A percentile compares a stretch with the other conserved stretches of the same genome.
These are phyloP conservation scores for Meda fulgida DNA, from an alignment of 2,797 vertebrate species.

Conservation along the genomic window DNA sequence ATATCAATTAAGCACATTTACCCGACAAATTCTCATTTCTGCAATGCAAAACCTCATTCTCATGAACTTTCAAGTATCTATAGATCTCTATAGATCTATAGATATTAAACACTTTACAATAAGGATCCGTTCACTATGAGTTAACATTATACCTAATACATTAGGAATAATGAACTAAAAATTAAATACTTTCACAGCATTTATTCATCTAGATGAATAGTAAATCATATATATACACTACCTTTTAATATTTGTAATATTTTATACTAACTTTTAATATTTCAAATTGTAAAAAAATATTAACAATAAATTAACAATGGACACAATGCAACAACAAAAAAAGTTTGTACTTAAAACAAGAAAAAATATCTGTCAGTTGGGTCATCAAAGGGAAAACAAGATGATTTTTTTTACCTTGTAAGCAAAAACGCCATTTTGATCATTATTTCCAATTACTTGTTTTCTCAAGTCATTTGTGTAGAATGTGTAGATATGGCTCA, in stretches of 20 bases:
- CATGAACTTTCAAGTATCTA: too few relatives aligned
- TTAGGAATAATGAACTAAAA: neutral
- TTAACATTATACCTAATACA: too few relatives aligned
- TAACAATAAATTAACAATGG: neutral
- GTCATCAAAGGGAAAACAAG: neutral
- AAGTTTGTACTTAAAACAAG: neutral
- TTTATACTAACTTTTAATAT: neutral
- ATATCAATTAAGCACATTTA: neutral
- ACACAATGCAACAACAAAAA: neutral
- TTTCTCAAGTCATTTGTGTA: neutral
- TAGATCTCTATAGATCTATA: neutral
- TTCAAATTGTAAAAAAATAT: neutral
- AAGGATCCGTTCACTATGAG: neutral
- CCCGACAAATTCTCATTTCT: neutral
- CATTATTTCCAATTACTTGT: neutral
- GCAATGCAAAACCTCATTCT: neutral
- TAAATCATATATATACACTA: neutral
- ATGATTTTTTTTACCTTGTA: neutral
- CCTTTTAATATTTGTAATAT: too few relatives aligned
- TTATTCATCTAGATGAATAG: neutral
- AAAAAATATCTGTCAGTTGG: neutral
- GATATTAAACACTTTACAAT: neutral
- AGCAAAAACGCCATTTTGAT: neutral
- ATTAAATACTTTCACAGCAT: neutral
- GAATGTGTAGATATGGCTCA: slow-evolving; percentile 46